These are phyloP conservation scores for Caenorhabditis tropicalis DNA, from an alignment of 1,140 invertebrate genomes.

Conservation along the genomic window DNA sequence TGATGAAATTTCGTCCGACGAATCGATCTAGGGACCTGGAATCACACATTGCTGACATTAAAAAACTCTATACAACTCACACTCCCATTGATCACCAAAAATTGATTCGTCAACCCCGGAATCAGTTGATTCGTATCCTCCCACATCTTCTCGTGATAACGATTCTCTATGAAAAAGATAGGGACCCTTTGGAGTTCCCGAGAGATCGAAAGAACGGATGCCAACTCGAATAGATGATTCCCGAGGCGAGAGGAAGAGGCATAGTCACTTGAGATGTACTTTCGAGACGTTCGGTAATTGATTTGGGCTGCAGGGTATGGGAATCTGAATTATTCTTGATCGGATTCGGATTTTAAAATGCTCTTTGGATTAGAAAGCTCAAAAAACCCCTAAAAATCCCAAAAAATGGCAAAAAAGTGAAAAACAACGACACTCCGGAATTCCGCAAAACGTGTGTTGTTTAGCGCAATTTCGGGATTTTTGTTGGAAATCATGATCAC, in stretches of 20 bases:
- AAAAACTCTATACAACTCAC: not conserved
- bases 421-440: too few relatives aligned
- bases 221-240: conserved; percentile 16
- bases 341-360: too few relatives aligned
- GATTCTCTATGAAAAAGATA: not conserved
- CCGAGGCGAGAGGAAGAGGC: not conserved
- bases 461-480: too few relatives aligned
- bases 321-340: not conserved
- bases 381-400: too few relatives aligned
- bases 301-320: not conserved
- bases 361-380: too few relatives aligned
- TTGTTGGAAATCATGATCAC: too few relatives aligned
- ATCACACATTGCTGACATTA: not conserved
- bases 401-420: too few relatives aligned
- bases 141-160: conserved; percentile 12
- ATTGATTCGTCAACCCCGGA: conserved; percentile 16
- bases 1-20: not conserved
- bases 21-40: not conserved
- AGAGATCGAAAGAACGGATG: not conserved
- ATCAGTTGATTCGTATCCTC: not conserved
- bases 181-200: not conserved
- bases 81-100: conserved; percentile 29
- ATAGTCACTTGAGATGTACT: conserved; percentile 2
- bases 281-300: not conserved
- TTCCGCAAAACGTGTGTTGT: too few relatives aligned